These are phyloP conservation scores for Eulemur rubriventer DNA, from an alignment of 2,797 vertebrate species.

Conservation along the genomic window DNA sequence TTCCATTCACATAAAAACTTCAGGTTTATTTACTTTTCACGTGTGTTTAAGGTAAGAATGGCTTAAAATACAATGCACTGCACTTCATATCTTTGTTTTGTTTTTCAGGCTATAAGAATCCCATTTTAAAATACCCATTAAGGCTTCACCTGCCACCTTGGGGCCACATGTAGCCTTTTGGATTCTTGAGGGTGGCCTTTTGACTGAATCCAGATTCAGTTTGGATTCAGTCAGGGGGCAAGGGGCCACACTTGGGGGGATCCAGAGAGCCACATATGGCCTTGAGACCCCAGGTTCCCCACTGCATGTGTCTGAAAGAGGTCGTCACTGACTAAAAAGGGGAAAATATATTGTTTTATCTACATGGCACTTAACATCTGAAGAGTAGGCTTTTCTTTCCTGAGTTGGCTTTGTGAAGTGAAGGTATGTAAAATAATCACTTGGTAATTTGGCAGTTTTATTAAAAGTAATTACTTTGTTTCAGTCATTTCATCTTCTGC, in stretches of 20 bases:
- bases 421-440: neutral
- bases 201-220: neutral
- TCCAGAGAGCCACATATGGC: neutral
- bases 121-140: neutral
- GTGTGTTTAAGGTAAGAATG: neutral
- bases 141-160: neutral
- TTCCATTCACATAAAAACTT: neutral
- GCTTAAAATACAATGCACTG: neutral
- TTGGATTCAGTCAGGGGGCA: neutral
- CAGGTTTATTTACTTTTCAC: neutral
- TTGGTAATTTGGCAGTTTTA: slow-evolving; percentile 21
- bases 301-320: neutral
- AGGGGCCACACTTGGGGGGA: neutral
- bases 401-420: neutral
- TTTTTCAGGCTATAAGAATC: neutral
- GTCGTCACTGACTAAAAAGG: neutral
- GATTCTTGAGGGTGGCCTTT: neutral
- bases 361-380: neutral
- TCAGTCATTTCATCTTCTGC: neutral
- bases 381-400: neutral
- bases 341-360: neutral
- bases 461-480: slow-evolving; percentile 43
- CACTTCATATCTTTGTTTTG: neutral
- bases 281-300: neutral
- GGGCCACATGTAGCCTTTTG: no score